These are phyloP conservation scores for Heliconius ismenius DNA, from an alignment of 2,888 invertebrate genomes.

Conservation along the genomic window DNA sequence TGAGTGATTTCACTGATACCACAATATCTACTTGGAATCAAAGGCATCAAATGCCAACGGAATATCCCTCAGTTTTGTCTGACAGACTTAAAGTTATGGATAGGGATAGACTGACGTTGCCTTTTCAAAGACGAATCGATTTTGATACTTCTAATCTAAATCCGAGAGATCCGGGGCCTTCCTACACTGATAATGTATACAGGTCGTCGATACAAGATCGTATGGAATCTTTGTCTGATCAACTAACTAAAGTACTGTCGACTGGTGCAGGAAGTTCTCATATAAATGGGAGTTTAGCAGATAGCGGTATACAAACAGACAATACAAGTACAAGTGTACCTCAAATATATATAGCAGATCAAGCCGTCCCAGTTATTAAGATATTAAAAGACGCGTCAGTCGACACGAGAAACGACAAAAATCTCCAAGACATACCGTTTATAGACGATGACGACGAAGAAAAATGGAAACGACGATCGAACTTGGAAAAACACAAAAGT, in stretches of 20 bases:
- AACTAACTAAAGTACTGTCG: conserved; percentile 72
- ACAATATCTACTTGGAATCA: conserved; percentile 78
- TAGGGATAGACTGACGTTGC: conserved; percentile 61
- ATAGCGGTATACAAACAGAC: conserved; percentile 77
- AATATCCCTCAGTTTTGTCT: conserved; percentile 74
- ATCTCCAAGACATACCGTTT: conserved; percentile 76
- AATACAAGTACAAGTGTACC: conserved; percentile 76
- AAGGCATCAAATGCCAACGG: conserved; percentile 60
- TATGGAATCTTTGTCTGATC: conserved; percentile 72
- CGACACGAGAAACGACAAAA: conserved; percentile 75
- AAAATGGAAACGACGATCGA: conserved; percentile 56
- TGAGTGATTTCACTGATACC: conserved; percentile 79
- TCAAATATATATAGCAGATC: conserved; percentile 68
- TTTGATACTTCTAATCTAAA: conserved; percentile 68
- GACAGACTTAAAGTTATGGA: conserved; percentile 69
- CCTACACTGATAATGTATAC: conserved; percentile 67
- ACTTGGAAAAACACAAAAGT: conserved; percentile 72
- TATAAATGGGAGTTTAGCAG: conserved; percentile 75
- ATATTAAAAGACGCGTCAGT: conserved; percentile 73
- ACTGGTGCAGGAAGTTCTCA: conserved; percentile 75
- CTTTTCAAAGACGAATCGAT: conserved; percentile 69
- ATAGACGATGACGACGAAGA: conserved; percentile 74
- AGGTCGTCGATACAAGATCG: conserved; percentile 63
- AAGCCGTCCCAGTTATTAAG: conserved; percentile 49
- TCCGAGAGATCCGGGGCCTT: conserved; percentile 63